Conservation (phyloP, 1,140 invertebrate species). For the Aethina tumida region DNA sequence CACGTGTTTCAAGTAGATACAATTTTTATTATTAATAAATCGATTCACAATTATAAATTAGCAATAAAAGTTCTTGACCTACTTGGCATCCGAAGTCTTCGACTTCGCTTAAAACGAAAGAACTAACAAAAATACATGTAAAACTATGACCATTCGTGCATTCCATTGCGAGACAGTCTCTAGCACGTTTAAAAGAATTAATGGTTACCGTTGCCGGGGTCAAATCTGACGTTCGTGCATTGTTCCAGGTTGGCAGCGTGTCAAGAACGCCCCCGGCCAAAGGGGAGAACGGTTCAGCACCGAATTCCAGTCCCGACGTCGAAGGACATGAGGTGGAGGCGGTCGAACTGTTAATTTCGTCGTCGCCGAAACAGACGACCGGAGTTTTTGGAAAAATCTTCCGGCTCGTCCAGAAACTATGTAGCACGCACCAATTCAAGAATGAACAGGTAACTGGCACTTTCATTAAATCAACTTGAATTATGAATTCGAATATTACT, state of each 20-base stretch:
- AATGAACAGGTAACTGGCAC: slow-evolving; percentile 48
- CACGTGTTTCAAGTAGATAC: too few relatives aligned
- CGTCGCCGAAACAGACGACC: slow-evolving; percentile 12
- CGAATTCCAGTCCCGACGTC: slow-evolving; percentile 27
- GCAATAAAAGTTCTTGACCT: too few relatives aligned
- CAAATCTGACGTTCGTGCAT: slow-evolving; percentile 4
- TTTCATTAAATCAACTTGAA: too few relatives aligned
- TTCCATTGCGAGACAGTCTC: not conserved
- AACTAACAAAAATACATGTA: too few relatives aligned
- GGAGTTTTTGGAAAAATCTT: slow-evolving; percentile 23
- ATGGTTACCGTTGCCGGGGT: too few relatives aligned
- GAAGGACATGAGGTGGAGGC: slow-evolving; percentile 28
- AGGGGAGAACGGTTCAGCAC: slow-evolving; percentile 24
- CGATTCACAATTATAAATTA: too few relatives aligned
- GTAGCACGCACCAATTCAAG: slow-evolving; percentile 56
- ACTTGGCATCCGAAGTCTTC: too few relatives aligned
- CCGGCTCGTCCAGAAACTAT: slow-evolving; percentile 33
- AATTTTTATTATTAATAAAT: too few relatives aligned
- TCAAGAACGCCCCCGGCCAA: slow-evolving; percentile 19
- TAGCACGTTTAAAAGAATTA: not conserved
- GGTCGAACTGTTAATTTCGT: slow-evolving; percentile 24
- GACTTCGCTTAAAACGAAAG: too few relatives aligned
- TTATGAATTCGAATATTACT: too few relatives aligned
- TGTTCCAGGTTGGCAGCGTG: slow-evolving; percentile 28
- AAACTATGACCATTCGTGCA: too few relatives aligned